phyloP scores from a whole-genome alignment of 2,888 invertebrate species.

The Sceliomorpha sp. region DNA sequence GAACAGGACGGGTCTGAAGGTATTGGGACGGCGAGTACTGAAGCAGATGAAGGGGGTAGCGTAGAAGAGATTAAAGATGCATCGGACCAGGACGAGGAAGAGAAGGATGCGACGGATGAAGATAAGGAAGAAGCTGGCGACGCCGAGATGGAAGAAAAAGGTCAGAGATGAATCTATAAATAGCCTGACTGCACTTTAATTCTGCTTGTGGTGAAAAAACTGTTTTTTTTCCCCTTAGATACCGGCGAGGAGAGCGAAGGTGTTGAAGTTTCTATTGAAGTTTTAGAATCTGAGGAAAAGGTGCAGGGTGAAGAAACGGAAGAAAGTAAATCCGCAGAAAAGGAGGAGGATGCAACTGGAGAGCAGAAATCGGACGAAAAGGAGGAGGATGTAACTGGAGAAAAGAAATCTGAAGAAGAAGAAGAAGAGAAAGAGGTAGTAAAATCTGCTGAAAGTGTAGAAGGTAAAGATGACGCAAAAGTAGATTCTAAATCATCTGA shows the following conservation, averaged over 20 bases:
- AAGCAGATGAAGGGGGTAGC: constrained; percentile 28
- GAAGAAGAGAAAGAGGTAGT: constrained; percentile 59
- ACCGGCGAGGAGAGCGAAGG: constrained; percentile 4
- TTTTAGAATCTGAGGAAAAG: constrained; percentile 39
- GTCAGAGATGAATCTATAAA: constrained; percentile 10
- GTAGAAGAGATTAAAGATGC: constrained; percentile 42
- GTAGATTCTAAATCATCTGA: constrained; percentile 79
- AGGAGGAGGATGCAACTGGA: constrained; percentile 17
- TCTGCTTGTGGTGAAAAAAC: no score
- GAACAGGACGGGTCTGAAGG: constrained; percentile 35
- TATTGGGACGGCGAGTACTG: constrained; percentile 27
- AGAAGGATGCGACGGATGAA: constrained; percentile 40
- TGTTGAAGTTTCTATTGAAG: constrained; percentile 46
- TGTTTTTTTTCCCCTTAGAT: no score
- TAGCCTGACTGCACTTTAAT: no score
- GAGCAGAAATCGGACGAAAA: constrained; percentile 67
- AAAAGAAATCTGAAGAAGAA: no score
- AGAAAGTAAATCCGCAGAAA: constrained; percentile 31
- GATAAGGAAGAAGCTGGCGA: constrained; percentile 37
- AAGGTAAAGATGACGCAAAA: no score
- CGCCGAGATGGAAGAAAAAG: constrained; percentile 45
- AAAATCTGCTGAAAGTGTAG: constrained; percentile 60
- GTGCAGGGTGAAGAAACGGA: constrained; percentile 19
- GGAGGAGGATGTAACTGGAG: constrained; percentile 73
- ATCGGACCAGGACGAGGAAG: constrained; percentile 41